Conservation (phyloP, 2,888 invertebrate species). For the Pyrocoelia pectoralis region DNA sequence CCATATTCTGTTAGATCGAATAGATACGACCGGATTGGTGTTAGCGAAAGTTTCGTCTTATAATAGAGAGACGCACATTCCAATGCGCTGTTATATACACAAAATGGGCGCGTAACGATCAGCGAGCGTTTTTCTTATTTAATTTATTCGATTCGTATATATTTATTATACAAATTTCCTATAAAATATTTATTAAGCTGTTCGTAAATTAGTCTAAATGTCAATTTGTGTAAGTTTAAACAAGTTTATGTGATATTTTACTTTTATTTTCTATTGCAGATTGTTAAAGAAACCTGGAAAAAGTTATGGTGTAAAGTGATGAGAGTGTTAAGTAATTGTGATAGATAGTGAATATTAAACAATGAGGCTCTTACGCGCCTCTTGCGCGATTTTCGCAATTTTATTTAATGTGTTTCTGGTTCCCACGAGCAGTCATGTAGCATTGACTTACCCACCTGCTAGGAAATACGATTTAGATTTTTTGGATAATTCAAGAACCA, state of each 20-base stretch:
- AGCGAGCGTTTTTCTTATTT: neutral
- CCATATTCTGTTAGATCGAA: constrained; percentile 15
- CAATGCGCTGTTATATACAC: constrained; percentile 8
- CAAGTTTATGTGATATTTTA: too few relatives aligned
- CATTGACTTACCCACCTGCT: constrained; percentile 89
- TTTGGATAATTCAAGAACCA: constrained; percentile 88
- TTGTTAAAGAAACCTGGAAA: neutral
- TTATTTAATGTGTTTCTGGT: constrained; percentile 17
- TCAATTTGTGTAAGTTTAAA: too few relatives aligned
- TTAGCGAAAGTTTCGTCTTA: constrained; percentile 27
- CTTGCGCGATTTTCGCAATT: constrained; percentile 10
- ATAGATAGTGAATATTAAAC: constrained; percentile 25
- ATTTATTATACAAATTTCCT: neutral
- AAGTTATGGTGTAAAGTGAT: constrained; percentile 19
- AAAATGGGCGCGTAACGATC: constrained; percentile 23
- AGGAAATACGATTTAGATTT: constrained; percentile 90
- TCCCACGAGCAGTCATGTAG: constrained; percentile 69
- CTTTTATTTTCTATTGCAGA: constrained; percentile 4
- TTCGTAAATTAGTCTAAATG: neutral
- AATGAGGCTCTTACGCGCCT: constrained; percentile 26
- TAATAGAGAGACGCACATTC: constrained; percentile 17
- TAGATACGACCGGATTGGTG: neutral
- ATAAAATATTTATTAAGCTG: too few relatives aligned
- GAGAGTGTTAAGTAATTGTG: constrained; percentile 20
- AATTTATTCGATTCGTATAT: neutral